Percentiles rank a stretch among this genome's conserved stretches.
Conservation (phyloP, 2,113 vertebrate species). For the Cyprinodon variegatus region DNA sequence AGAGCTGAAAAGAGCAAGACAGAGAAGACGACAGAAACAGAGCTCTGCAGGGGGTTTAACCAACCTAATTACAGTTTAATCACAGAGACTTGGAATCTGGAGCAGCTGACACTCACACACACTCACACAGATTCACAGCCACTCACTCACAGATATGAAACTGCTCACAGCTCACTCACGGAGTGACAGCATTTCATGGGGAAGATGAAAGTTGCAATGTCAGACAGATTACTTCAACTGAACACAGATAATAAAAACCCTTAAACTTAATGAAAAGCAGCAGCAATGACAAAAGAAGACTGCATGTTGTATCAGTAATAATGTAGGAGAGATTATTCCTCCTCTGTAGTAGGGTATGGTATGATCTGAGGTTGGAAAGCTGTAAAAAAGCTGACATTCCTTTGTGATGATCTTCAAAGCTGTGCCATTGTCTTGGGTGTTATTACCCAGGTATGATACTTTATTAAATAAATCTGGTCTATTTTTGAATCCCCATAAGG, state of each 20-base stretch:
- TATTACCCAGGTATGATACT: conserved; percentile 44
- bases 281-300: conserved; percentile 48
- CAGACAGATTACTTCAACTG: conserved; percentile 63
- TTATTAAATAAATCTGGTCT: conserved; percentile 23
- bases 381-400: conserved; percentile 38
- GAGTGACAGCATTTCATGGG: conserved; percentile 56
- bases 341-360: conserved; percentile 20
- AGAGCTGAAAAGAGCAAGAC: conserved; percentile 34
- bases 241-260: conserved; percentile 10
- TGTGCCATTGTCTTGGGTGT: conserved; percentile 47
- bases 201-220: conserved; percentile 66
- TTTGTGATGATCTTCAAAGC: conserved; percentile 59
- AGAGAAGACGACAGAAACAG: conserved; percentile 59
- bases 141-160: conserved; percentile 29
- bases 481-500: conserved; percentile 11
- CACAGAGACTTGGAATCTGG: conserved; percentile 76
- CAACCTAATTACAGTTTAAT: conserved; percentile 83
- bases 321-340: conserved; percentile 50
- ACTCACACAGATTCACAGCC: conserved; percentile 18
- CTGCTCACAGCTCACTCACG: conserved; percentile 39
- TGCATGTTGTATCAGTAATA: conserved; percentile 67
- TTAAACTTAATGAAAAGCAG: conserved; percentile 35
- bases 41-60: conserved; percentile 78
- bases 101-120: conserved; percentile 66
- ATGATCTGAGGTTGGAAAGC: conserved; percentile 61